phyloP scores from a whole-genome alignment of 1,140 invertebrate species.

The Rhagoletis zephyria region DNA sequence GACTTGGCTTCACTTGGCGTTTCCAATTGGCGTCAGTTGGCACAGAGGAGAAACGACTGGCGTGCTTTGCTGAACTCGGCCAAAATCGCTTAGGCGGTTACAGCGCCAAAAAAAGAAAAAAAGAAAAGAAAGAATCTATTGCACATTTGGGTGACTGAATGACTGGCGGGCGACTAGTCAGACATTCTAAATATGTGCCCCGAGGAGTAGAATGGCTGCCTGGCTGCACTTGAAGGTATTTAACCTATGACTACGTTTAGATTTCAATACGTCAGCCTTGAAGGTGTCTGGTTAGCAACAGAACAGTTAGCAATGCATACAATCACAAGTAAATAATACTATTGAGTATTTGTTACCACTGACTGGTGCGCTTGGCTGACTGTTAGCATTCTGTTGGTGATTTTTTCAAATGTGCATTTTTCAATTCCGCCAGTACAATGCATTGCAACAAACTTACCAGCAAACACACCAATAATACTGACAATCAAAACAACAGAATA shows the following conservation, averaged over 20 bases:
- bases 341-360: not conserved
- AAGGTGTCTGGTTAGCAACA: constrained; percentile 35
- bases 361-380: not conserved
- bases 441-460: not conserved
- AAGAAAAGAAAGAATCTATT: no score
- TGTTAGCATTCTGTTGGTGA: not conserved
- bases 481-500: constrained; percentile 5
- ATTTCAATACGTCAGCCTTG: not conserved
- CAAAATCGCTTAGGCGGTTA: no score
- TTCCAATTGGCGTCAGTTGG: no score
- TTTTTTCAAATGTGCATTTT: constrained; percentile 35
- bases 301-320: not conserved
- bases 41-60: no score
- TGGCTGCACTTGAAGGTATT: constrained; percentile 32
- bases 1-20: no score
- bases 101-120: no score
- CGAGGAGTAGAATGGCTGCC: not conserved
- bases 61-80: no score
- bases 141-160: not conserved
- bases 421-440: constrained; percentile 10
- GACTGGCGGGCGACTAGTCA: not conserved
- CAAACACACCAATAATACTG: constrained; percentile 3
- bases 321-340: not conserved
- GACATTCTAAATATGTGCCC: not conserved
- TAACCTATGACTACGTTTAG: not conserved